Evolutionary conservation across 2,113 vertebrate species (phyloP), one percentile per base, ranked within the genome.

Genomic region (Rattus rattus): DNA sequence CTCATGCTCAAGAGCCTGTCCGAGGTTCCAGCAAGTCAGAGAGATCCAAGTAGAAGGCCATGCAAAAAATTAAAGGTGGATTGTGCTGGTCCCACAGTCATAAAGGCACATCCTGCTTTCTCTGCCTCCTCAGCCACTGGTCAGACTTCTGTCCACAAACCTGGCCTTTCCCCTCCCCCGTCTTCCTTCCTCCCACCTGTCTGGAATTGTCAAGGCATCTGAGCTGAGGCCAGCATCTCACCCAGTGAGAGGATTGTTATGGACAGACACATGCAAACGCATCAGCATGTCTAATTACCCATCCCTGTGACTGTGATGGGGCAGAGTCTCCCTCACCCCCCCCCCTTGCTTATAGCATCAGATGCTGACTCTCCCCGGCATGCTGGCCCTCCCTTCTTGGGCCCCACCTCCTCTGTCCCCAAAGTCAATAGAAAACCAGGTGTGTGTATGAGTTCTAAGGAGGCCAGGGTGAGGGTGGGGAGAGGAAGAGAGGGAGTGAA

Each of bases 351-450:
- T 47, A 1, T 0, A 0, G 17, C 26, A 7, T 11, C 1, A 24
- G 59, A 63, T 67, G 0, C 94, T 2, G 63, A 43, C 36, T 52
- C 30, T 39, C 1, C n/a, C n/a, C 22, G 24, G 7, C 26, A 1
- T 20, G 22, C 52, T 26, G 8, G 11, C 5, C 70, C 9, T 69
- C 63, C 5, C 20, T 11, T 5, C 28, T 19, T 4, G 5, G 28
- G 30, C 7, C 16, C 54, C 39, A 16, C 0, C 80, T n/a, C 39
- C 28, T 52, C 63, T 52, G 12, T 73, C 73, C 72, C 79, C 67
- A 28, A 26, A 90, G 93, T 65, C 5, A 33, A 65, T n/a, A 69
- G 73, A 75, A 90, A 65, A 79, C 67, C 96, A 95, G 92, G 95
- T 96, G 79, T 95, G 79, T 24, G 28, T 39, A 22, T 3, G 13